Evolutionary conservation across 2,113 vertebrate species (phyloP), one percentile per base, ranked within the genome.

Genomic region (Marcusenius ussheri): DNA sequence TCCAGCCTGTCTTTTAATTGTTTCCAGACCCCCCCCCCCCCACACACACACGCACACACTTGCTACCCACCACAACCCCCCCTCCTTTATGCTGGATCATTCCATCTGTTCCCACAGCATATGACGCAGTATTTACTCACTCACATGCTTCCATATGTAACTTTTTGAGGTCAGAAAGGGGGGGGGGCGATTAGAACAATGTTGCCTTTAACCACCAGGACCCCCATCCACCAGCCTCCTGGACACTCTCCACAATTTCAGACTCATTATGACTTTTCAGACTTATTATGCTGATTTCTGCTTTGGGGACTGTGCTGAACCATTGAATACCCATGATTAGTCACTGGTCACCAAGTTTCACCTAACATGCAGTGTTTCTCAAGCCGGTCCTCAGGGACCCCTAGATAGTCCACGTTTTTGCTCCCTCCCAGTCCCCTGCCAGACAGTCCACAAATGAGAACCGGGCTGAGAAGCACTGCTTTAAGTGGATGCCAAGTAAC

Each of bases 1-100:
- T 92, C 90, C 90, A 93, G 93, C 95, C 93, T 93, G 90, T 92
- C 92, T 92, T 77, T 92, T 96, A 96, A 96, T 95, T 94, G 93
- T 94, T 96, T 96, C 96, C 96, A 96, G 95, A 96, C 93, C 88
- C 93, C 90, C 88, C 10, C 4, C 31, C 51, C 77, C 66, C 5
- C 35, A 3, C 47, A 3, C 46, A 45, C 56, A 5, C 10, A 88
- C 39, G 46, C 91, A 91, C 92, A 93, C 90, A 91, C 91, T 91
- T 88, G 90, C 91, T 92, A 93, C 90, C 92, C 91, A 91, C 88
- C 90, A 90, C 92, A 17, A 35, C 62, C 90, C 91, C 91, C 90
- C 89, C 21, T 80, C 90, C 88, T 35, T 90, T 90, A 50, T 31
- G 84, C 39, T 53, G 58, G 70, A 88, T 42, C 5, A 46, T 88